These are phyloP conservation scores for Prolemur simus DNA, from an alignment of 2,113 vertebrate species.

Conservation along the genomic window DNA sequence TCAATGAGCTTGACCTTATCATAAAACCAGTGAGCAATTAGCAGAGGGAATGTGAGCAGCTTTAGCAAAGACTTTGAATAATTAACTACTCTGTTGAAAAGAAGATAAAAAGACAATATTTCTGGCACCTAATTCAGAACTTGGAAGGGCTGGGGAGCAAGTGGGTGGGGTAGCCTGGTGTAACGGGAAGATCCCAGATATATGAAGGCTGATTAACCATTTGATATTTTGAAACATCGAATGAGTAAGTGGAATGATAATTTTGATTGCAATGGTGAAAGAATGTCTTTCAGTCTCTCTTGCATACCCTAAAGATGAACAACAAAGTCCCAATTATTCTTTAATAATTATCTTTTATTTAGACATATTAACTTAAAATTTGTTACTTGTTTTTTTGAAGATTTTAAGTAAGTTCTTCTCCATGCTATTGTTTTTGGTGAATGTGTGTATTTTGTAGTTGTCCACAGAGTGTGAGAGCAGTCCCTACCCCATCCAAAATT, in stretches of 20 bases:
- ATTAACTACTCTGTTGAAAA: not conserved
- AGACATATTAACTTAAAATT: not conserved
- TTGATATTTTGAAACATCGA: not conserved
- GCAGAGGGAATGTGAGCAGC: not conserved
- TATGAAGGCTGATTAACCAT: not conserved
- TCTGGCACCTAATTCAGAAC: not conserved
- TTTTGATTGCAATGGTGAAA: not conserved
- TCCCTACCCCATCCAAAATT: not conserved
- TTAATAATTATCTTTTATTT: not conserved
- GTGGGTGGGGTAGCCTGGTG: accelerated
- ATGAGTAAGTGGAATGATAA: not conserved
- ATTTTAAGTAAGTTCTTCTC: not conserved
- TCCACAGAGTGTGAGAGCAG: not conserved
- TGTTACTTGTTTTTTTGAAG: not conserved
- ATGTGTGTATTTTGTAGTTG: not conserved
- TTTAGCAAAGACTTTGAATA: not conserved
- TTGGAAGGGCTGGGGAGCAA: not conserved
- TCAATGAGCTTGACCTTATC: not conserved
- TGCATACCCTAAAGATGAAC: not conserved
- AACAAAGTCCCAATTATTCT: not conserved
- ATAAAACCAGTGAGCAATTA: not conserved
- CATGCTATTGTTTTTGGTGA: not conserved
- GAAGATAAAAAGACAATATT: not conserved
- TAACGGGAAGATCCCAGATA: not conserved
- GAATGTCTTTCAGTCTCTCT: not conserved